Evolutionary conservation across 2,113 vertebrate genomes (phyloP), one percentile per base, ranked within the genome.

Genomic region (Calyptomena viridis): DNA sequence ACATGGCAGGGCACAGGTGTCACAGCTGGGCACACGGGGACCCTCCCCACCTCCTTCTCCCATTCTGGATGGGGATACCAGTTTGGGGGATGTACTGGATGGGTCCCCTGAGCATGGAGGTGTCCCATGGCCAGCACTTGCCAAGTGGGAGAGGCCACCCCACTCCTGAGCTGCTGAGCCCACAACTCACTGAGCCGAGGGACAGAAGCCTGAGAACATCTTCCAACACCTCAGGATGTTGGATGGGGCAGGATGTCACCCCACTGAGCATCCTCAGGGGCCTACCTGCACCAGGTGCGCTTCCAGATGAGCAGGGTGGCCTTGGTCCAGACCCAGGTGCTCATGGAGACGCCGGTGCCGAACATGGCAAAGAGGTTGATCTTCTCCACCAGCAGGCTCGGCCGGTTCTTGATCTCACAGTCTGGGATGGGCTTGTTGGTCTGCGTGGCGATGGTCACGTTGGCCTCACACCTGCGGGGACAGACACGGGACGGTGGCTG

Each of bases 331-430:
- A 99, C 99, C 99, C 99, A 99, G 83, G 99, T 99, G 94, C 99
- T 99, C 99, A 99, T 99, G 89, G 99, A 98, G 46, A 99, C 98
- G 27, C 99, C 99, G 0, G 99, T 99, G 73, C 99, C 99, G 20
- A 99, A 99, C 99, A 99, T 99, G 93, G 99, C 99, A n/a, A 99
- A 99, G 73, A 99, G 98, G 94, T 99, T 99, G 96, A 99, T 99
- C 97, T 99, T 99, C 97, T 99, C 99, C 96, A 99, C 99, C 97
- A 99, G 96, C 4, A 99, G 98, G 83, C 99, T 99, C 1, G 99
- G 99, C 12, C 99, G 98, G 98, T 99, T 99, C 97, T 99, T 99
- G 96, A 99, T 99, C 97, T 98, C 98, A 33, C 99, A 99, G 31
- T 99, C 98, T 0, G 99, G 99, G 96, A 99, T 98, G 8, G 99